Conservation (phyloP, 2,888 invertebrate species). For the Mimas tiliae region DNA sequence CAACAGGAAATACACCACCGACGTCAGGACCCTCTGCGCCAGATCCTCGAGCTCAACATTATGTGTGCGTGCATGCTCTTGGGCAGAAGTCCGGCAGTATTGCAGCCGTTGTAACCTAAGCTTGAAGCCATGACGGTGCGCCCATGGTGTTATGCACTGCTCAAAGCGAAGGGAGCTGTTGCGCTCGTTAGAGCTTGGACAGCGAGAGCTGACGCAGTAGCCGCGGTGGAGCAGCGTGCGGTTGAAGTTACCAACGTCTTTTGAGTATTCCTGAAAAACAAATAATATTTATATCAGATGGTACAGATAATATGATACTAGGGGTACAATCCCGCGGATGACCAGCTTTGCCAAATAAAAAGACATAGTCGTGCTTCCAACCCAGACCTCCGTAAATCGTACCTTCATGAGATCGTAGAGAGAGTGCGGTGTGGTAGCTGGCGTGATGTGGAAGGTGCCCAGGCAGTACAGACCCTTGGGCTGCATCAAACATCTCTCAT, state of each 20-base stretch:
- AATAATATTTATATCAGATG: neutral
- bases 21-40: slow-evolving; percentile 47
- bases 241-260: slow-evolving; percentile 57
- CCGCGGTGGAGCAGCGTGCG: slow-evolving; percentile 66
- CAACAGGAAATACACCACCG: slow-evolving; percentile 42
- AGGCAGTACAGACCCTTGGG: slow-evolving; percentile 62
- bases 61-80: slow-evolving; percentile 41
- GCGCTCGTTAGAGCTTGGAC: slow-evolving; percentile 44
- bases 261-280: slow-evolving; percentile 60
- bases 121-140: slow-evolving; percentile 44
- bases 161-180: slow-evolving; percentile 58
- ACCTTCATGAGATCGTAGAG: slow-evolving; percentile 57
- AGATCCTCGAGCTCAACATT: slow-evolving; percentile 41
- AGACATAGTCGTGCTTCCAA: no score
- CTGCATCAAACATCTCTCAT: slow-evolving; percentile 56
- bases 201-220: slow-evolving; percentile 66
- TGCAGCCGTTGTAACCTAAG: slow-evolving; percentile 44
- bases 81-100: slow-evolving; percentile 55
- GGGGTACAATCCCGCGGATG: no score
- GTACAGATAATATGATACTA: no score
- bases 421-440: slow-evolving; percentile 43
- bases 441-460: slow-evolving; percentile 57
- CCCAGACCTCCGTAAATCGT: neutral
- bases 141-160: slow-evolving; percentile 54
- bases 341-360: no score